Percentiles rank a stretch among this genome's conserved stretches.
Evolutionary conservation across 2,113 vertebrate genomes (phyloP).

Genomic region (Chascanopsetta lugubris): DNA sequence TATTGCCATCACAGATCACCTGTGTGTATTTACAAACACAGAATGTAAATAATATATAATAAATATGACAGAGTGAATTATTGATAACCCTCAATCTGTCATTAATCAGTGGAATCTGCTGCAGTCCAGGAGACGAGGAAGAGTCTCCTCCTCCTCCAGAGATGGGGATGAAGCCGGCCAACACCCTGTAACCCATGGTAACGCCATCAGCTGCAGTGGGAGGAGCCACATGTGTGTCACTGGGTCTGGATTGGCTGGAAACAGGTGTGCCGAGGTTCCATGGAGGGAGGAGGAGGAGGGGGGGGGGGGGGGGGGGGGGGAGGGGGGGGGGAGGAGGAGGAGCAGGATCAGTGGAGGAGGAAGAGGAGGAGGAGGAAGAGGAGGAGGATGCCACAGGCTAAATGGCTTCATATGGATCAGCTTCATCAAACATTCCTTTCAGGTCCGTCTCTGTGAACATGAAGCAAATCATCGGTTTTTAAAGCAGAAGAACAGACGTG

Average conservation of each 20-base stretch:
- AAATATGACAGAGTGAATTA: not conserved
- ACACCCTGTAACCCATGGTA: slow-evolving; percentile 80
- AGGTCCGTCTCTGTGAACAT: too few relatives aligned
- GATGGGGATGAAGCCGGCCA: slow-evolving; percentile 60
- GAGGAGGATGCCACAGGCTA: not conserved
- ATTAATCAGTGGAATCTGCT: not conserved
- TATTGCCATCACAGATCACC: not conserved
- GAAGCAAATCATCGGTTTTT: too few relatives aligned
- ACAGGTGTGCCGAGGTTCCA: slow-evolving; percentile 78
- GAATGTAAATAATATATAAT: not conserved
- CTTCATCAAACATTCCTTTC: too few relatives aligned
- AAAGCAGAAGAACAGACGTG: too few relatives aligned
- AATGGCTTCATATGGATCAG: not conserved
- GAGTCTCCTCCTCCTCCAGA: slow-evolving; percentile 30
- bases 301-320: not conserved
- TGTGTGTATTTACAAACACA: not conserved
- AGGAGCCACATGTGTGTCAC: slow-evolving; percentile 53
- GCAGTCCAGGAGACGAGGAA: slow-evolving; percentile 36
- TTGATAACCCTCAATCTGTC: not conserved
- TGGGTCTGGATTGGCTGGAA: slow-evolving; percentile 72
- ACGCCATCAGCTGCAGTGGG: slow-evolving; percentile 77
- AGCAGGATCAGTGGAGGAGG: not conserved
- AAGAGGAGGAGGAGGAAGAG: not conserved
- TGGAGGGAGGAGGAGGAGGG: slow-evolving; percentile 50
- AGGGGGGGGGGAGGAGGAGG: slow-evolving; percentile 9